Base-by-base conservation (phyloP, 2,888 invertebrate genomes). In the Agrochola lota region DNA sequence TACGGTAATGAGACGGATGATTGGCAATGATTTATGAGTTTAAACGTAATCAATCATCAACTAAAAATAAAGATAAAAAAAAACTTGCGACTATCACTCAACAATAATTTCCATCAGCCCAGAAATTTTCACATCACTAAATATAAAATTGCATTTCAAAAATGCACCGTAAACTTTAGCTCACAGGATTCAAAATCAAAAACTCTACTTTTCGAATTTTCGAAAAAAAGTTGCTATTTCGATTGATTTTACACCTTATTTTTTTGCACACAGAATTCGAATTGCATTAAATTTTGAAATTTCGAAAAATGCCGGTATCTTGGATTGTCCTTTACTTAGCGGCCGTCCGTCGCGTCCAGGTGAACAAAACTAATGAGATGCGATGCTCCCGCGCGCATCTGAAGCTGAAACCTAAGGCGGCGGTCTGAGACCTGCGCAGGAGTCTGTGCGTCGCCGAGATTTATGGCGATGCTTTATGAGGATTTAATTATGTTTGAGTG, bases 381-480 rank as follows among this genome's bases (percentile, higher is more conserved):
- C 76, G 82, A 77, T 80, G 80, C 80, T 87, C 88, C 85, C 81
- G 88, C 86, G 90, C 87, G 83, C 81, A 85, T 85, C 92, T 92
- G 92, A 91, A 92, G 88, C 90, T 92, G 92, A 91, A 91, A 88
- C 86, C 83, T 90, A 89, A 91, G 81, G 89, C 87, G 71, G 85
- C 76, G 87, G 62, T n/a, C 87, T 85, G 84, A 88, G 79, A 81
- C 75, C 71, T 71, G 82, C 81, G 81, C 78, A 66, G 15, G 72
- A 71, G 74, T 74, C 57, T 52, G 15, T 26, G 57, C 30, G 66
- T 4, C 74, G 43, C 52, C 43, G 69, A 78, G 52, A 74, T 74
- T 71, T 75, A 75, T 49, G 68, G 20, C 55, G 17, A 68, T 68
- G 26, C 52, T 76, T 57, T 60, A 60, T 57, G 26, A 68, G 17